These are phyloP conservation scores for Aythya baeri DNA, from an alignment of 2,113 vertebrate species.

Conservation along the genomic window DNA sequence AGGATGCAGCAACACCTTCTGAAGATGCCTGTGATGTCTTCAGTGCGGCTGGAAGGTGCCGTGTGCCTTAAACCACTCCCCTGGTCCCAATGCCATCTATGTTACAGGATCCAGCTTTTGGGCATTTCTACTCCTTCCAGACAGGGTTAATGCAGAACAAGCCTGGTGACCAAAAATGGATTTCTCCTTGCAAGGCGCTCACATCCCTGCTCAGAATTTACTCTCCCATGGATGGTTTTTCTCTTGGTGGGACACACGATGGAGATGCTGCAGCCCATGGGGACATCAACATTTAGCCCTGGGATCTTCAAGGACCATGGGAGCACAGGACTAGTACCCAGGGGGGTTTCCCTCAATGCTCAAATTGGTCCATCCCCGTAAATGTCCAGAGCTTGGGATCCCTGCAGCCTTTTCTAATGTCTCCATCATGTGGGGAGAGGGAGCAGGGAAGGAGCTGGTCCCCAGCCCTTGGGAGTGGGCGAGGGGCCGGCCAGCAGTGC, in stretches of 20 bases:
- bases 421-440: neutral
- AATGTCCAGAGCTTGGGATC: neutral
- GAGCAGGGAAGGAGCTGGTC: too few species aligned
- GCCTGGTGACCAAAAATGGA: neutral
- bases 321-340: neutral
- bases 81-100: neutral
- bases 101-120: neutral
- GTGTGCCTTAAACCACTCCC: neutral
- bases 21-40: neutral
- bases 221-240: fast-evolving
- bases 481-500: neutral
- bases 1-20: neutral
- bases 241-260: neutral
- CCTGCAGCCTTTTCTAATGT: neutral
- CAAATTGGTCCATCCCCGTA: neutral
- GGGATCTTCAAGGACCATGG: neutral
- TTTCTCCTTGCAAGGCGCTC: neutral
- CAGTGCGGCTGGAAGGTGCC: fast-evolving
- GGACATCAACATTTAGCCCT: neutral
- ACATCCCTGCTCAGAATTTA: neutral
- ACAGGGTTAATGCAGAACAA: neutral
- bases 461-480: neutral
- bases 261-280: neutral
- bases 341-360: neutral
- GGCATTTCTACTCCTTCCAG: fast-evolving